Base-by-base conservation (phyloP, 2,888 invertebrate species). In the Mesorhabditis sp. region DNA sequence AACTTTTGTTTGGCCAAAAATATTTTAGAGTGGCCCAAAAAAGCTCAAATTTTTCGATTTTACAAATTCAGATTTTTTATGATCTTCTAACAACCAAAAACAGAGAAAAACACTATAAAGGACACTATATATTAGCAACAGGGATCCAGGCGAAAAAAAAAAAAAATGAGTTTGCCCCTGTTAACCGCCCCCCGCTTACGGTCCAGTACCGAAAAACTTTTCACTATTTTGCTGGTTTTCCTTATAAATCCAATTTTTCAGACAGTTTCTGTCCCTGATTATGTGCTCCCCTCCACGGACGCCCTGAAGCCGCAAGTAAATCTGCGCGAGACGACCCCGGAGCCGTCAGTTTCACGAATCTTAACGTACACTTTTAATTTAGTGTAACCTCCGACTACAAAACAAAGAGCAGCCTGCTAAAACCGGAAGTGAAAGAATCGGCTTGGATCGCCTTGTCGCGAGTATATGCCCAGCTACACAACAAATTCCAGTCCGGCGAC, bases 401-500 rank as follows among this genome's bases (percentile, higher is more conserved):
- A n/a, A 50, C 7, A n/a, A 50, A 50, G n/a, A 50, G 10, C 10
- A n/a, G 10, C n/a, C 58, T 50, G 7, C n/a, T 50, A n/a, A 50
- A 50, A n/a, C n/a, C 58, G 7, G 58, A 50, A n/a, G 58, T 50
- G 58, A 10, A n/a, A 10, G 58, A 50, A 13, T 50, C 58, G 58
- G 58, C 58, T n/a, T 10, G 10, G 7, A 13, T 10, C 58, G 10
- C 58, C 7, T n/a, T 50, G 10, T n/a, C 58, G 7, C 7, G n/a
- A 50, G 7, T n/a, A 10, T 50, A 50, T 50, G n/a, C 7, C 7
- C 58, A 13, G 7, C 58, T 50, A 50, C 58, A 50, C n/a, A n/a
- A 50, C 7, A 50, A 50, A n/a, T 70, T 70, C 45, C 67, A 70
- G 10, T 42, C 42, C 45, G 62, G 65, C 28, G 70, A 70, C 67